These are phyloP conservation scores for Pollachius pollachius DNA, from an alignment of 2,113 vertebrate genomes.

Conservation along the genomic window DNA sequence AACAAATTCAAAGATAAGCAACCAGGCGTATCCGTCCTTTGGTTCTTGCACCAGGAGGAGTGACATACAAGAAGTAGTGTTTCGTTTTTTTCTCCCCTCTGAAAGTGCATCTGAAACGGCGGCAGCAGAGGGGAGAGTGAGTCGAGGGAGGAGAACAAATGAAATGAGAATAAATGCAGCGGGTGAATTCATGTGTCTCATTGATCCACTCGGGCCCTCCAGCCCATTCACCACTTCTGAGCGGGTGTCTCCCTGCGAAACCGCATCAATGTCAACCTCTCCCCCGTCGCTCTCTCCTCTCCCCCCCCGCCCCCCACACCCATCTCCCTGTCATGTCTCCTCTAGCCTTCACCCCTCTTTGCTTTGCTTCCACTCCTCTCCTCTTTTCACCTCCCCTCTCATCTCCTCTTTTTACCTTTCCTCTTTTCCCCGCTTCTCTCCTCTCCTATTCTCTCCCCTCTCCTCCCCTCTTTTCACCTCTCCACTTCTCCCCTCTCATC, in stretches of 20 bases:
- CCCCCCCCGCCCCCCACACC: background rate
- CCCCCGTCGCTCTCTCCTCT: no score
- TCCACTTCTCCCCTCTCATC: background rate
- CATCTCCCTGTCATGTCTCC: background rate
- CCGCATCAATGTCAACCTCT: constrained; percentile 35
- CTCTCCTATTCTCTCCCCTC: background rate
- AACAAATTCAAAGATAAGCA: no score
- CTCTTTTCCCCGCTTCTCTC: background rate
- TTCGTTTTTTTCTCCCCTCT: no score
- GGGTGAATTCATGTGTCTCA: constrained; percentile 51
- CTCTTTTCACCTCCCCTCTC: background rate
- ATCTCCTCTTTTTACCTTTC: no score
- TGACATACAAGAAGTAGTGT: no score
- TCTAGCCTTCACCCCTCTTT: background rate
- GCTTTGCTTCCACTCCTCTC: background rate
- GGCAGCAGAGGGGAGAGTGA: no score
- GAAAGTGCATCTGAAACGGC: no score
- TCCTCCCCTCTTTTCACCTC: background rate
- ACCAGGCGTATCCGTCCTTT: no score
- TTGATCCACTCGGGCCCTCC: constrained; percentile 52
- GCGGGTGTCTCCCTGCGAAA: constrained; percentile 36
- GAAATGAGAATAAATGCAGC: constrained; percentile 47
- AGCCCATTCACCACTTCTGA: constrained; percentile 57
- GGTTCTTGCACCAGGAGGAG: no score
- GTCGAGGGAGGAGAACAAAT: constrained; percentile 9